These are phyloP conservation scores for Neodontobutis hainanensis DNA, from an alignment of 2,113 vertebrate genomes.

Conservation along the genomic window DNA sequence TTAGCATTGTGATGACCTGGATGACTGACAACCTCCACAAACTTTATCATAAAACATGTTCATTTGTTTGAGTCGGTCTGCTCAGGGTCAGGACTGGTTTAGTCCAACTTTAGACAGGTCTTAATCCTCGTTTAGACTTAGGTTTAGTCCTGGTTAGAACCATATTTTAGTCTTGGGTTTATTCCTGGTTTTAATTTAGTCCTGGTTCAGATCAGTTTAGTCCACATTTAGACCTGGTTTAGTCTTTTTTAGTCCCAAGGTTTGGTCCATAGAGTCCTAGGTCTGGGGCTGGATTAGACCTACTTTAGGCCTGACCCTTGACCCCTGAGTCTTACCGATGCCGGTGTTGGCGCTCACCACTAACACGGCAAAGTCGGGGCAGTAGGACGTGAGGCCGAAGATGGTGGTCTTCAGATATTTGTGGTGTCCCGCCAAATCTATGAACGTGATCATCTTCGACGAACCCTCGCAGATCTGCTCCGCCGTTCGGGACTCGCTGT, in stretches of 20 bases:
- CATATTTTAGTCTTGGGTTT: not conserved
- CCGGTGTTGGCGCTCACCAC: constrained; percentile 96
- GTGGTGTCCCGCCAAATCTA: constrained; percentile 95
- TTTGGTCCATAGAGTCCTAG: not conserved
- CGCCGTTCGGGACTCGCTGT: constrained; percentile 93
- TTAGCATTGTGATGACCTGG: too few species aligned
- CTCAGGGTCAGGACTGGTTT: not conserved
- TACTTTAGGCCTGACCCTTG: not conserved
- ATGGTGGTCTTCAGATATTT: constrained; percentile 98
- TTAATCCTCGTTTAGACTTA: not conserved
- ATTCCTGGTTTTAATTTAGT: too few species aligned
- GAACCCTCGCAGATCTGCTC: constrained; percentile 97
- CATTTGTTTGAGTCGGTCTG: not conserved
- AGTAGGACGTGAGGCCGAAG: constrained; percentile 96
- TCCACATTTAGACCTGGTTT: too few species aligned
- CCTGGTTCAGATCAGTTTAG: too few species aligned
- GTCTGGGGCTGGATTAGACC: not conserved
- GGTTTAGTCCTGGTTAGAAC: not conserved
- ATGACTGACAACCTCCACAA: too few species aligned
- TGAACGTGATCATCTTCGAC: constrained; percentile 99
- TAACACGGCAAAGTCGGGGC: constrained; percentile 95
- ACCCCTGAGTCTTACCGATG: constrained; percentile 81
- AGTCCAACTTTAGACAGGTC: not conserved
- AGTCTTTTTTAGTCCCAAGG: too few species aligned
- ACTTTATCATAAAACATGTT: too few species aligned